Evolutionary conservation across 2,113 vertebrate species (phyloP).

Genomic region (Bothrops jararaca): DNA sequence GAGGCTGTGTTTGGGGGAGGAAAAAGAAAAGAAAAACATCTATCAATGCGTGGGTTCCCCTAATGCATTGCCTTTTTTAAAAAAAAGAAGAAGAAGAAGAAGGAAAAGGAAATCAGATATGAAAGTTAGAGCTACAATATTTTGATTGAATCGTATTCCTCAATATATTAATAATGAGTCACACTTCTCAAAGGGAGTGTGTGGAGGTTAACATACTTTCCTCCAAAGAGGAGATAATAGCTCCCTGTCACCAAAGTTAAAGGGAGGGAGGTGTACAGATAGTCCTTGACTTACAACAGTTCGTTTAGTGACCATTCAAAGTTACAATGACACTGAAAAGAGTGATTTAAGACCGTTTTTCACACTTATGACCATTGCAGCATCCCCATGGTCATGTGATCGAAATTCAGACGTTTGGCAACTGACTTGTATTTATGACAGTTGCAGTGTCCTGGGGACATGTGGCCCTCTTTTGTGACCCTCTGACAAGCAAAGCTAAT

Average conservation of each 20-base stretch:
- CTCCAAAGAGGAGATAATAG: background rate
- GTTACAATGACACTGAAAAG: too few species aligned
- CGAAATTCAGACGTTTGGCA: too few species aligned
- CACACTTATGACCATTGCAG: too few species aligned
- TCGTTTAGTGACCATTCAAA: too few species aligned
- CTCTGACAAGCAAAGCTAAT: too few species aligned
- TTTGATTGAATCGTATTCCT: slow-evolving; percentile 40
- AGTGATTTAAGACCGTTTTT: too few species aligned
- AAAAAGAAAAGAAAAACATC: background rate
- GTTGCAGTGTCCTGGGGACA: too few species aligned
- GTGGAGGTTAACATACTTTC: background rate
- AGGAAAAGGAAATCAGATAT: background rate
- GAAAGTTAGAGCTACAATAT: slow-evolving; percentile 22
- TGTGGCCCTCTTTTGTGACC: too few species aligned
- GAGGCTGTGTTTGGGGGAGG: background rate
- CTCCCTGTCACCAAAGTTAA: background rate
- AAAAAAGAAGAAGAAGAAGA: background rate
- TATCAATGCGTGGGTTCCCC: background rate
- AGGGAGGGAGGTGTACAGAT: background rate
- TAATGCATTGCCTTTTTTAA: background rate
- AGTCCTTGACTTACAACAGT: too few species aligned
- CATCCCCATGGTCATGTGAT: too few species aligned
- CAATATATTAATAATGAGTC: slow-evolving; percentile 23
- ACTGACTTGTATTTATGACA: too few species aligned
- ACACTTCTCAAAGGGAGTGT: background rate